Base-by-base conservation (phyloP, 2,888 invertebrate species). In the Euzetes globulus region DNA sequence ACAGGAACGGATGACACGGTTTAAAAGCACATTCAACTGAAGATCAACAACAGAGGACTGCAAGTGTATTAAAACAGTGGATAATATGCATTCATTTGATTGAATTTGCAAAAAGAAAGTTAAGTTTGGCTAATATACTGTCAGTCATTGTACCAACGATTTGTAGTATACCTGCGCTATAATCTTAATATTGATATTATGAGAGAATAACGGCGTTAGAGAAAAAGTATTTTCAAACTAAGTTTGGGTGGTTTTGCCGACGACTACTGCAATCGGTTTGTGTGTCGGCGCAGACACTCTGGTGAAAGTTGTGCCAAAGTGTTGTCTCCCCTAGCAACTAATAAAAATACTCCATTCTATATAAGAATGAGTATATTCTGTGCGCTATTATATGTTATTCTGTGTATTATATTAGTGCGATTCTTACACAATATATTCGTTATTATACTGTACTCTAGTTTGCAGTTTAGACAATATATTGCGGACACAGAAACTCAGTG, bases 181-280 rank as follows among this genome's bases (percentile, higher is more conserved):
- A 58, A 13, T 58, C 37, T 27, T 41, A 13, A 11, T 41, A 37
- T 33, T 29, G 58, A 27, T 55, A 58, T 13, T 13, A 52, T 52
- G 27, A 33, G 37, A 41, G 41, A 41, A 41, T 41, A 41, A 41
- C 41, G n/a, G 41, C 41, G 41, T 41, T 65, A 11, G 58, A 58
- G 37, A 27, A 65, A 65, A 65, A 65, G 63, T 65, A 65, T 65
- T 65, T 65, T 65, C 19, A 19, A 65, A 65, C 63, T 65, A 65
- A 65, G 63, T 65, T 65, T 65, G 63, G 63, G 63, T 65, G 63
- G n/a, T 65, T 27, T 60, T 22, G 55, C 55, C 22, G 13, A 22
- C 13, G 17, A 65, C 33, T 65, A 65, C 63, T 65, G 63, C 63
- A 65, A 65, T 65, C 33, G 15, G 29, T 6, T 22, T 15, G 27